Evolutionary conservation across 2,797 vertebrate genomes (phyloP), one percentile per base, ranked within the genome.

Genomic region (Hemitrygon akajei): DNA sequence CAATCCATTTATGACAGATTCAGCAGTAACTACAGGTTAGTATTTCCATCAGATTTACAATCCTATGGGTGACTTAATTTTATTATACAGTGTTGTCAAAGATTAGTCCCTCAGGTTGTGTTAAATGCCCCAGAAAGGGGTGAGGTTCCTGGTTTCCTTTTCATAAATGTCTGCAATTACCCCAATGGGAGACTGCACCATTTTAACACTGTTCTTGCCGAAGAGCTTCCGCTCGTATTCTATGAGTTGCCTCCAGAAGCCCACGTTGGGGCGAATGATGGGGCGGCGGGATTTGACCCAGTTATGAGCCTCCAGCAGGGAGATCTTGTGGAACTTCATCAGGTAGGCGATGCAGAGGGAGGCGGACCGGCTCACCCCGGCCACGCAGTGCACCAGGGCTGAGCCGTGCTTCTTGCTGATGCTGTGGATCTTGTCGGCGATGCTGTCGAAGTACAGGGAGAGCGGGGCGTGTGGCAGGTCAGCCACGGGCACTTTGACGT

Each of bases 231-330:
- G 97, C 96, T 99, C 98, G 7, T 99, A 99, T 95, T 99, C 98
- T 94, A 99, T 99, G 94, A 99, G 98, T 96, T 99, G 98, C 94
- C 98, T 97, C 98, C 98, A 99, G 97, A 99, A 99, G 95, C 98
- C 98, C 0, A 98, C 98, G 0, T 99, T 99, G 95, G 98, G 98
- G 95, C 98, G 96, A 93, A 99, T 99, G 95, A 99, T 96, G 0
- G 98, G 98, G 89, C 98, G 97, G 14, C 98, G 97, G 3, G 98
- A 97, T 94, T 99, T 99, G 94, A 99, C 98, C 98, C 98, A 99
- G 96, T 97, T 98, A 93, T 99, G 98, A 0, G 98, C 98, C 95
- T 99, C 98, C 0, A 98, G 97, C 95, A 99, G 97, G 94, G 97
- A 98, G 94, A 98, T 97, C 0, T 97, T 97, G 95, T 99, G 98